Evolutionary conservation across 2,888 invertebrate species (phyloP).

Genomic region (Apamea epomidion): DNA sequence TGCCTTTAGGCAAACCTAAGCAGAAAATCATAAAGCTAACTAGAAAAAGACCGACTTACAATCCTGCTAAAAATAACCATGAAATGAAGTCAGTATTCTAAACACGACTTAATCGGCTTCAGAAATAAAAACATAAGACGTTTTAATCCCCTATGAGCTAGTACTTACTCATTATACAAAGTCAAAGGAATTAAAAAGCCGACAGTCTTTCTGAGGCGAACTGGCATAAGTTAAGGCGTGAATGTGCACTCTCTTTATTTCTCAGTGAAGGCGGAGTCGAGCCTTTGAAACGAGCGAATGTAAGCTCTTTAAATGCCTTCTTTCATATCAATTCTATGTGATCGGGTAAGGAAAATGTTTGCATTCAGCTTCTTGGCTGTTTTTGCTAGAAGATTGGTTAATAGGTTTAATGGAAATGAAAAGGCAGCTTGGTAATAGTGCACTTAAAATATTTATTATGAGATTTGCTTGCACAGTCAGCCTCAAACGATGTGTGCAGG

Average conservation of each 20-base stretch:
- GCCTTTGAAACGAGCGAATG: constrained; percentile 34
- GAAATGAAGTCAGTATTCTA: constrained; percentile 13
- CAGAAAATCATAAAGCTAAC: not conserved
- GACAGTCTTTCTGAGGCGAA: constrained; percentile 38
- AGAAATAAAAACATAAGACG: constrained; percentile 40
- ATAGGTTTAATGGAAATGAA: constrained; percentile 3
- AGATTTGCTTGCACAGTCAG: not conserved
- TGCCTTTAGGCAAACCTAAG: not conserved
- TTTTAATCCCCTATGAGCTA: constrained; percentile 29
- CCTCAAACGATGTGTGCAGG: not conserved
- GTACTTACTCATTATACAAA: constrained; percentile 61
- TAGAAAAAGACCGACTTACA: not conserved
- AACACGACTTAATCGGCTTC: constrained; percentile 25
- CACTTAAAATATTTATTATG: not conserved
- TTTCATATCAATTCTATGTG: constrained; percentile 48
- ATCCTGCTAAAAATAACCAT: not conserved
- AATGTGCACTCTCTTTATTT: constrained; percentile 62
- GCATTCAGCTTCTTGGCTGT: constrained; percentile 25
- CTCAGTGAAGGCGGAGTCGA: constrained; percentile 15
- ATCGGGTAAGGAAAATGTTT: constrained; percentile 41
- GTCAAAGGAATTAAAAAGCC: constrained; percentile 65
- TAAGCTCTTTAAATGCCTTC: constrained; percentile 38
- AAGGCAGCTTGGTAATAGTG: not conserved
- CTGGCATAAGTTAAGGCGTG: constrained; percentile 48
- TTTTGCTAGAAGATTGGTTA: constrained; percentile 12